Evolutionary conservation across 2,113 vertebrate genomes (phyloP).

Genomic region (Monarcha castaneiventris): DNA sequence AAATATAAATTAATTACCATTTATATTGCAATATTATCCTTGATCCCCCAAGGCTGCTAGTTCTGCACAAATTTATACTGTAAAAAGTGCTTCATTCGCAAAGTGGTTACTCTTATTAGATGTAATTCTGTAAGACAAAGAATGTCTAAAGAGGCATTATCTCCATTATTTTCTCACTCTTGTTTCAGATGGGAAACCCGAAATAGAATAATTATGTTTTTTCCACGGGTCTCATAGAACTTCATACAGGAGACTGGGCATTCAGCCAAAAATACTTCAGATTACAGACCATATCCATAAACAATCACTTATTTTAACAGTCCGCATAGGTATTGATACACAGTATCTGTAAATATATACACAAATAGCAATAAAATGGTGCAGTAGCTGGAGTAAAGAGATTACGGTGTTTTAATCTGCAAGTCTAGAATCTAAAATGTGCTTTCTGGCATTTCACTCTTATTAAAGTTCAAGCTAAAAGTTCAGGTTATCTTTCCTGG

Average conservation of each 20-base stretch:
- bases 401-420: not conserved
- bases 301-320: not conserved
- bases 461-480: not conserved
- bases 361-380: not conserved
- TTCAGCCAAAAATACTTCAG: not conserved
- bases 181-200: not conserved
- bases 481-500: not conserved
- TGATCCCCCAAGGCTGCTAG: not conserved
- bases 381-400: not conserved
- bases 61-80: not conserved
- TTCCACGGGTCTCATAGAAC: fast-evolving
- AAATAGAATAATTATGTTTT: not conserved
- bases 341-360: not conserved
- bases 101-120: not conserved
- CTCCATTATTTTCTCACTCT: not conserved
- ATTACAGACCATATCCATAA: not conserved
- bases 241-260: not conserved
- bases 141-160: not conserved
- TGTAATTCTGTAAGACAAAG: not conserved
- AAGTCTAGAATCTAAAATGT: not conserved
- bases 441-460: not conserved
- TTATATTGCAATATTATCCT: not conserved
- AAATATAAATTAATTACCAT: conserved; percentile 46
- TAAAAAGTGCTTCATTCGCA: not conserved
- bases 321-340: not conserved